Conservation (phyloP, 2,888 invertebrate genomes). For the Galeopsomyia nigrocyanea region DNA sequence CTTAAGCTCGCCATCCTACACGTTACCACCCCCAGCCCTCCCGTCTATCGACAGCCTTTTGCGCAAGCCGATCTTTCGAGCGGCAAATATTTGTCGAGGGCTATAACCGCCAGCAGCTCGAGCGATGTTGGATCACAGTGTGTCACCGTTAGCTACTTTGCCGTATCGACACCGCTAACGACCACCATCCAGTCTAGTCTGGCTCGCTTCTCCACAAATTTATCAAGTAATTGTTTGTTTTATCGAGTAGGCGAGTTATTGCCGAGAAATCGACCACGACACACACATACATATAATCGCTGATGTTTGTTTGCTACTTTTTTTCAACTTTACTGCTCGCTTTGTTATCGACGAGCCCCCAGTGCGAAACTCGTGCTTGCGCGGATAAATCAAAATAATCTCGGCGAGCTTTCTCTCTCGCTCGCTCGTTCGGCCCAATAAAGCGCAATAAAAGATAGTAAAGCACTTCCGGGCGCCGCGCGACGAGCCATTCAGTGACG, state of each 20-base stretch:
- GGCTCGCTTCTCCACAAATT: constrained; percentile 8
- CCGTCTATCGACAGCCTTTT: constrained; percentile 15
- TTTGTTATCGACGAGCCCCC: background rate
- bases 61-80: constrained; percentile 26
- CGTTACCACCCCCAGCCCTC: constrained; percentile 15
- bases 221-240: constrained; percentile 42
- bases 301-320: background rate
- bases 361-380: constrained; percentile 5
- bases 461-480: background rate
- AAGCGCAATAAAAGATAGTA: constrained; percentile 32
- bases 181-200: background rate
- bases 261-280: background rate
- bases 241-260: constrained; percentile 21
- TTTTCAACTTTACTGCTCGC: background rate
- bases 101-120: constrained; percentile 45
- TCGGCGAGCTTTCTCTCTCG: background rate
- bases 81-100: constrained; percentile 50
- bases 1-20: constrained; percentile 47
- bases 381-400: constrained; percentile 27
- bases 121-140: constrained; percentile 45
- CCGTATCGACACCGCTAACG: background rate
- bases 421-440: constrained; percentile 9
- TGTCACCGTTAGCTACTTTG: constrained; percentile 19
- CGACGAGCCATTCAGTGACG: constrained; percentile 1
- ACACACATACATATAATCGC: background rate